Percentiles rank a stretch among this genome's conserved stretches.
phyloP scores from a whole-genome alignment of 2,797 vertebrate species.

The Chaetodon trifasciatus region DNA sequence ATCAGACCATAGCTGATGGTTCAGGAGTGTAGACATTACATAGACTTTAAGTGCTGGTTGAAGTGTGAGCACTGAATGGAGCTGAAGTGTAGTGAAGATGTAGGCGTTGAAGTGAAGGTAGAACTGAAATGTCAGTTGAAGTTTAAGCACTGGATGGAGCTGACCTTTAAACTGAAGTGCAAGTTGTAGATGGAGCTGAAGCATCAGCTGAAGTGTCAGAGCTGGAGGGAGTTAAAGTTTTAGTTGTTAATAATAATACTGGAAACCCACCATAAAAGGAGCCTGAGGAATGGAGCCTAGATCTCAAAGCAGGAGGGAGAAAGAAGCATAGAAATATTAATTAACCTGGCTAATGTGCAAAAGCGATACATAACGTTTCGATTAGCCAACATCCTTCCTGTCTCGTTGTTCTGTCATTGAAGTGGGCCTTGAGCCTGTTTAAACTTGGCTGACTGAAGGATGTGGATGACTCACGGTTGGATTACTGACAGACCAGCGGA shows the following conservation, averaged over 20 bases:
- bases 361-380: neutral
- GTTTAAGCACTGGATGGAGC: neutral
- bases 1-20: too few relatives aligned
- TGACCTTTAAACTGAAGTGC: neutral
- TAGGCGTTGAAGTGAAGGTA: neutral
- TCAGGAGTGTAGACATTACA: neutral
- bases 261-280: neutral
- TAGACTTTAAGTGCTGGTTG: neutral
- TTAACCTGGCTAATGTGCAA: neutral
- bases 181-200: neutral
- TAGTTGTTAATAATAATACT: neutral
- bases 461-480: constrained; percentile 50
- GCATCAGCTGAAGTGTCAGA: neutral
- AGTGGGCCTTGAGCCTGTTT: constrained; percentile 41
- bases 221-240: neutral
- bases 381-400: constrained; percentile 39
- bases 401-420: constrained; percentile 30
- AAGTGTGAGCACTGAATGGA: neutral
- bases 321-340: neutral
- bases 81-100: too few relatives aligned
- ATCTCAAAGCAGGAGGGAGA: constrained; percentile 9
- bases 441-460: constrained; percentile 46
- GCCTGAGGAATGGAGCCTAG: neutral
- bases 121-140: neutral
- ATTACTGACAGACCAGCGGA: constrained; percentile 31